Conservation (phyloP, 2,113 vertebrate genomes). For the Chunga burmeisteri region DNA sequence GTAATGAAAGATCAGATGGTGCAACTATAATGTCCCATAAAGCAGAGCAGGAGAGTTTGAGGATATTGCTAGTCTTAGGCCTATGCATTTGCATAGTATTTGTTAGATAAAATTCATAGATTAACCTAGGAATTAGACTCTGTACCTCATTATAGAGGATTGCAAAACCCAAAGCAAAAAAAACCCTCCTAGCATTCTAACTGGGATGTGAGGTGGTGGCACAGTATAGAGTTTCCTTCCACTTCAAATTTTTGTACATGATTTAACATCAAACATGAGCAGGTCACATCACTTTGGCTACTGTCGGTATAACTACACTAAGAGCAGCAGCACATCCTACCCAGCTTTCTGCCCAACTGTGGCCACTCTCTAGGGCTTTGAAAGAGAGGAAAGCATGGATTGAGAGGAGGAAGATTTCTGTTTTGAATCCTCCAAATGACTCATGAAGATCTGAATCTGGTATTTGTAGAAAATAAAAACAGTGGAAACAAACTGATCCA, state of each 20-base stretch:
- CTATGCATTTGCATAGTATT: background rate
- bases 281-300: background rate
- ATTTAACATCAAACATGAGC: background rate
- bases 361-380: background rate
- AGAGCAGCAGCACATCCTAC: background rate
- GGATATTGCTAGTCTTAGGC: background rate
- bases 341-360: background rate
- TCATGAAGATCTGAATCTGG: background rate
- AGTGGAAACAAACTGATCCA: background rate
- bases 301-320: background rate
- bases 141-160: background rate
- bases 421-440: background rate
- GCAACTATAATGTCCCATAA: background rate
- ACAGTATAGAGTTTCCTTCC: background rate
- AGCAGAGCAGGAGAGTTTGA: background rate
- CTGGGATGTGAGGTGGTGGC: rapidly evolving
- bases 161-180: background rate
- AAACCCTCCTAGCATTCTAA: background rate
- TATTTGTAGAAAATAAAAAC: background rate
- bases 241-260: background rate
- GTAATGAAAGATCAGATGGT: background rate
- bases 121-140: background rate
- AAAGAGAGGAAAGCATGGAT: background rate
- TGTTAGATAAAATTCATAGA: background rate
- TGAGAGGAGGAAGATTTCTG: background rate